Base-by-base conservation (phyloP, 2,113 vertebrate genomes). In the Pampusana beccarii region DNA sequence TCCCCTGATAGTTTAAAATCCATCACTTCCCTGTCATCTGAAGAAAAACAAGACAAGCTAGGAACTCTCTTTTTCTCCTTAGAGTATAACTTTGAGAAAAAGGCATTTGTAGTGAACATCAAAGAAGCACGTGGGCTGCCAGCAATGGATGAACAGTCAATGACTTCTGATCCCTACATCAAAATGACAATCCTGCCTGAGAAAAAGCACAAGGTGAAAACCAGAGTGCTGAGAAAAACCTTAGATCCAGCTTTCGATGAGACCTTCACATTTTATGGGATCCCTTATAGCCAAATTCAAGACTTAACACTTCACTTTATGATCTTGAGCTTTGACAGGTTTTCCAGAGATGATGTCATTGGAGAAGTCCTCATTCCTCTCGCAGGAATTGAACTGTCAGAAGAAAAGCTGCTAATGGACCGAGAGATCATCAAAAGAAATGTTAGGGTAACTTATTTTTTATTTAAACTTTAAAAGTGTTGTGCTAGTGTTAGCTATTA, bases 181-280 rank as follows among this genome's bases (percentile, higher is more conserved):
- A 99, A 99, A 98, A 98, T 99, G 98, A 99, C 99, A 58, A 98
- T 99, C 89, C 97, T 99, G 28, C 99, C 99, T 1, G 99, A 99
- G 97, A 99, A 99, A 96, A 99, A 99, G 94, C 99, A 99, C 93
- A 98, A 99, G 53, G 99, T 99, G 96, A 99, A 99, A 98, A 99
- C 99, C 73, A 98, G 99, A 92, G 99, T 99, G 69, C 97, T 99
- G 85, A 98, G 99, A 85, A 99, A 99, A 97, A 99, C 99, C 54
- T 98, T 99, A 91, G 99, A 99, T 91, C 99, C 99, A 4, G 98
- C 98, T 92, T 99, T 99, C 2, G 99, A 99, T n/a, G 99, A 99
- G 96, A 99, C 99, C 44, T 99, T 99, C 96, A 99, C 99, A 0
- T 99, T 99, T 96, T 99, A 99, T 40, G 99, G 99, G 25, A 98